Percentiles rank a stretch among this genome's conserved stretches.
Conservation (phyloP, 2,797 vertebrate species). For the Thalassophryne amazonica region DNA sequence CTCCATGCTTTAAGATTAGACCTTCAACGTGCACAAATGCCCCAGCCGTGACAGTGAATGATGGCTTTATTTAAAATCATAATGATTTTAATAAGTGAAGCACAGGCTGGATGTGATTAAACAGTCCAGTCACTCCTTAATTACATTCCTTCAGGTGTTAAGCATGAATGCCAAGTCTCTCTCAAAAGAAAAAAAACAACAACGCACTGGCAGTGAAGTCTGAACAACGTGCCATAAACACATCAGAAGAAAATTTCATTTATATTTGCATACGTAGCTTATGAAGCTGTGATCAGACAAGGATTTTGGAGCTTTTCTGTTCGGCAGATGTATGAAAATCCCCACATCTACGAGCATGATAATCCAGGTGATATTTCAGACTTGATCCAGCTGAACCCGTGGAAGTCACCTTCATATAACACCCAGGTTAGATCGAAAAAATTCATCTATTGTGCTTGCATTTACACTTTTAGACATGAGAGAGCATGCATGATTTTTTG, state of each 20-base stretch:
- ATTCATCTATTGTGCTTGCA: slow-evolving; percentile 17
- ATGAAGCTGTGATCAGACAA: slow-evolving; percentile 52
- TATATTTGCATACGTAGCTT: slow-evolving; percentile 27
- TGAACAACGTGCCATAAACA: slow-evolving; percentile 12
- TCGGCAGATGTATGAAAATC: slow-evolving; percentile 30
- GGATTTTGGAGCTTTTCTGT: slow-evolving; percentile 60
- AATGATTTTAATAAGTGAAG: slow-evolving; percentile 69
- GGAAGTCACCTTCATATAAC: slow-evolving; percentile 46
- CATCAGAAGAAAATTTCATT: slow-evolving; percentile 32
- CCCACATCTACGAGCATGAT: slow-evolving; percentile 30
- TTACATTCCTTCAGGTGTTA: slow-evolving; percentile 72
- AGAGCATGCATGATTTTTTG: too few relatives aligned
- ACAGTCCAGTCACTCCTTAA: slow-evolving; percentile 54
- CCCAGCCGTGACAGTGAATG: slow-evolving; percentile 61
- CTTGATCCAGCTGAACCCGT: slow-evolving; percentile 5
- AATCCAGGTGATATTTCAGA: slow-evolving; percentile 66
- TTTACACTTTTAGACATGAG: slow-evolving; percentile 18
- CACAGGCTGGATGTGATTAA: slow-evolving; percentile 66
- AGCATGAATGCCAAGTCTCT: slow-evolving; percentile 59
- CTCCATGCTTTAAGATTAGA: slow-evolving; percentile 31
- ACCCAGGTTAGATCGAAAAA: slow-evolving; percentile 1
- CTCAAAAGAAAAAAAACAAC: too few relatives aligned
- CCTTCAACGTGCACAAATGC: slow-evolving; percentile 36
- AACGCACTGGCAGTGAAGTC: slow-evolving; percentile 20
- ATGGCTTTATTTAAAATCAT: slow-evolving; percentile 69